Conservation (phyloP, 2,797 vertebrate species). For the Columba guinea region DNA sequence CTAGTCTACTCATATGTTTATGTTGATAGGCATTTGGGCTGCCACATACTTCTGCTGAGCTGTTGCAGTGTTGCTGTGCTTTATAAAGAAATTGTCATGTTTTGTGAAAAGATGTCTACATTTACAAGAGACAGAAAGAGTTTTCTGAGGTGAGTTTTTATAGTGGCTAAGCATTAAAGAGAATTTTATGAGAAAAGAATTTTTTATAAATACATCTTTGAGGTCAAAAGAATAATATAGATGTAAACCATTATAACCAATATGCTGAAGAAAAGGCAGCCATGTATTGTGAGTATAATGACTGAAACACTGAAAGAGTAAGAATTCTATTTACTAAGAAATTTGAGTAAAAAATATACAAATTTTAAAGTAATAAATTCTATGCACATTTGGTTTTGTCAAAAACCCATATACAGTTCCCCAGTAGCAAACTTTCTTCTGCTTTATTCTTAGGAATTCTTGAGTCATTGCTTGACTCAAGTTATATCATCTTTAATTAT, state of each 20-base stretch:
- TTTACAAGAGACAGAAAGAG: not conserved
- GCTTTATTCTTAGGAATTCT: not conserved
- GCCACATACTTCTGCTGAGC: not conserved
- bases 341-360: not conserved
- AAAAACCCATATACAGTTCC: not conserved
- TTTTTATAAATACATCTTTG: not conserved
- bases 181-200: not conserved
- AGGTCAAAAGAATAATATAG: not conserved
- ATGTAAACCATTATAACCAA: not conserved
- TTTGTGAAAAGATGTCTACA: not conserved
- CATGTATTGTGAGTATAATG: not conserved
- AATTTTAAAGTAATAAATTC: not conserved
- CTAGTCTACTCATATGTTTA: not conserved
- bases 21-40: not conserved
- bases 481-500: not conserved
- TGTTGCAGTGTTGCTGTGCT: not conserved
- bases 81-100: not conserved
- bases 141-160: not conserved
- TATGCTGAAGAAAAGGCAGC: not conserved
- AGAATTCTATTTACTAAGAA: not conserved
- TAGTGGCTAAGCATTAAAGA: not conserved
- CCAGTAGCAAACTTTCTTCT: not conserved
- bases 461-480: not conserved
- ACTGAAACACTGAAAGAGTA: not conserved
- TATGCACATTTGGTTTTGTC: not conserved